Evolutionary conservation across 2,888 invertebrate species (phyloP), one percentile per base, ranked within the genome.

Genomic region (Agrotis segetum): DNA sequence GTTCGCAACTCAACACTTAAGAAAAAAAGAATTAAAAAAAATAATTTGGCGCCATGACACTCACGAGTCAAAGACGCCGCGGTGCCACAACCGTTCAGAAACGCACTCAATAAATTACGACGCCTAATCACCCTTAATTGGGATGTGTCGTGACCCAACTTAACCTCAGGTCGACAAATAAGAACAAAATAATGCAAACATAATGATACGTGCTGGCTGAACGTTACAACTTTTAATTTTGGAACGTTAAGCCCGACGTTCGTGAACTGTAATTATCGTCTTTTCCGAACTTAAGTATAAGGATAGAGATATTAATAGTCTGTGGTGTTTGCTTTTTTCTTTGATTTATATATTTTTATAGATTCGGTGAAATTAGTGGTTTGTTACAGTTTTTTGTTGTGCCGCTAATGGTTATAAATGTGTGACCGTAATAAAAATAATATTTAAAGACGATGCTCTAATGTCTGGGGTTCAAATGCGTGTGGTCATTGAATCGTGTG

Each of bases 251-350:
- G 86, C 87, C 90, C 89, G 87, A 84, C 87, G 90, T 89, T 87
- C 88, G 88, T 88, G 88, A 90, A 91, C 95, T 93, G 92, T 96
- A 95, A 96, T 96, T 96, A 96, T 94, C 92, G 88, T 91, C 89
- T 90, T 92, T 85, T 91, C 92, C 90, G 91, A 92, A 91, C 81
- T 91, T 95, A 96, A 95, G 93, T 95, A 96, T 94, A 95, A 91
- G 95, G 95, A 96, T 96, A 95, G 93, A 96, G 95, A 95, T 95
- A 95, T 95, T 95, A 95, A 95, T 95, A 93, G 92, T 89, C 85
- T 79, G 78, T 83, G 81, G 89, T 94, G 92, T 95, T 95, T 94
- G 92, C 90, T 93, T 94, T 94, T 88, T 95, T 95, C 90, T 90
- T 91, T 94, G 92, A 94, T 95, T 95, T 96, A 94, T 94, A 92